These are phyloP conservation scores for Phrynocephalus guinanensis DNA, from an alignment of 2,797 vertebrate genomes.

Conservation along the genomic window DNA sequence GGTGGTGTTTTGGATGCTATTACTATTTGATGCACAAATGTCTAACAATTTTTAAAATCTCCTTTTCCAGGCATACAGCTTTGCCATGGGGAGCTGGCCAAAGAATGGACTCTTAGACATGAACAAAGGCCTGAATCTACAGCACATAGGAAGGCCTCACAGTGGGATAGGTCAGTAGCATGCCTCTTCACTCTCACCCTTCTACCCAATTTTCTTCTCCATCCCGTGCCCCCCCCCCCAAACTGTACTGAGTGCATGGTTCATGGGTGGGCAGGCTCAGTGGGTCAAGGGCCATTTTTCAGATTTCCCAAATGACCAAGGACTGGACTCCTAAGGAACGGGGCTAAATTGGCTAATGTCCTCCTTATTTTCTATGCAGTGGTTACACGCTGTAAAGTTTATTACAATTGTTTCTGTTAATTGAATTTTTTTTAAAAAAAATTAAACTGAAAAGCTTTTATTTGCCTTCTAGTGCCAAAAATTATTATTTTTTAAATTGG, in stretches of 20 bases:
- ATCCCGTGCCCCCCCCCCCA: not conserved
- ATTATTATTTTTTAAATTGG: too few relatives aligned
- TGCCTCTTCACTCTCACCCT: not conserved
- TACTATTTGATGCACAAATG: accelerated
- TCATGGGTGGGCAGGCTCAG: not conserved
- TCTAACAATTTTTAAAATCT: slow-evolving; percentile 64
- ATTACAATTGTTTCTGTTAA: too few relatives aligned
- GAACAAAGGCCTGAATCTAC: slow-evolving; percentile 86
- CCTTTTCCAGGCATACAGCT: slow-evolving; percentile 84
- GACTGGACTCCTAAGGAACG: too few relatives aligned
- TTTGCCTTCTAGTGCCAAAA: too few relatives aligned
- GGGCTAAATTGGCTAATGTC: too few relatives aligned
- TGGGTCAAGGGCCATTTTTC: too few relatives aligned
- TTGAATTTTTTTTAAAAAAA: too few relatives aligned
- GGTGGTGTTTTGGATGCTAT: not conserved
- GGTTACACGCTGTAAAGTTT: too few relatives aligned
- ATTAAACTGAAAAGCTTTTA: too few relatives aligned
- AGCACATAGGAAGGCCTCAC: slow-evolving; percentile 87
- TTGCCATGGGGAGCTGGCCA: slow-evolving; percentile 86
- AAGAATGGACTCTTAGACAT: slow-evolving; percentile 87
- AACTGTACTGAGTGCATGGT: not conserved
- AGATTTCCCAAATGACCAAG: too few relatives aligned
- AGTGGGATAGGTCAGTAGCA: slow-evolving; percentile 85
- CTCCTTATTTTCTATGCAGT: too few relatives aligned
- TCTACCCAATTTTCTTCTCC: not conserved